Conservation (phyloP, 1,140 invertebrate genomes). For the Mycetomoellerius zeteki region DNA sequence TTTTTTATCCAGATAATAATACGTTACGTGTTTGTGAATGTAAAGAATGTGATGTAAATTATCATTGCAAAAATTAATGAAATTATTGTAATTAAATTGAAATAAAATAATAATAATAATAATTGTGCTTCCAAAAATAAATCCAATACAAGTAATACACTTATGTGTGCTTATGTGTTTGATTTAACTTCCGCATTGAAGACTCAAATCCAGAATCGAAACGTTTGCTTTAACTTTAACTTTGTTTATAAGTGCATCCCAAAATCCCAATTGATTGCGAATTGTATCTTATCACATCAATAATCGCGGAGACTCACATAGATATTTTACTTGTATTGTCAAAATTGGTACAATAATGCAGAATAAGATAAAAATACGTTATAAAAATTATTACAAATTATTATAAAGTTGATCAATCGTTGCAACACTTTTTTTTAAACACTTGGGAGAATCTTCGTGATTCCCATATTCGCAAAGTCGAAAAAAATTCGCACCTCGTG, state of each 20-base stretch:
- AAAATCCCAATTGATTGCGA: too few relatives aligned
- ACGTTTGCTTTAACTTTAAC: too few relatives aligned
- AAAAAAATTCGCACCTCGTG: constrained; percentile 49
- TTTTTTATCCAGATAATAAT: not conserved
- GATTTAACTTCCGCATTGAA: too few relatives aligned
- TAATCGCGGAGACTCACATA: too few relatives aligned
- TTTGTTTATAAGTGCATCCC: too few relatives aligned
- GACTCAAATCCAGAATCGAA: too few relatives aligned
- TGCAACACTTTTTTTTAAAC: not conserved
- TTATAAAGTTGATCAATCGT: not conserved
- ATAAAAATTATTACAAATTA: not conserved
- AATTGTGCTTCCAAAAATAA: not conserved
- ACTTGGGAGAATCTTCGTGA: not conserved
- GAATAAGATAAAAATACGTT: not conserved
- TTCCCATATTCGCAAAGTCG: not conserved
- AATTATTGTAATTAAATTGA: not conserved
- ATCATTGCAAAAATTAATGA: not conserved
- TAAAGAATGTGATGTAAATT: not conserved
- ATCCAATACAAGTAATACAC: too few relatives aligned
- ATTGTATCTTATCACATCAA: too few relatives aligned
- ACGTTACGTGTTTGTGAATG: not conserved
- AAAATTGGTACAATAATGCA: not conserved
- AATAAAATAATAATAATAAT: constrained; percentile 3
- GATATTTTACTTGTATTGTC: too few relatives aligned
- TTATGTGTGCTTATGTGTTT: too few relatives aligned